Conservation (phyloP, 37 sponge, comb jelly and placozoan genomes). For the Hexactinellida sp. region DNA sequence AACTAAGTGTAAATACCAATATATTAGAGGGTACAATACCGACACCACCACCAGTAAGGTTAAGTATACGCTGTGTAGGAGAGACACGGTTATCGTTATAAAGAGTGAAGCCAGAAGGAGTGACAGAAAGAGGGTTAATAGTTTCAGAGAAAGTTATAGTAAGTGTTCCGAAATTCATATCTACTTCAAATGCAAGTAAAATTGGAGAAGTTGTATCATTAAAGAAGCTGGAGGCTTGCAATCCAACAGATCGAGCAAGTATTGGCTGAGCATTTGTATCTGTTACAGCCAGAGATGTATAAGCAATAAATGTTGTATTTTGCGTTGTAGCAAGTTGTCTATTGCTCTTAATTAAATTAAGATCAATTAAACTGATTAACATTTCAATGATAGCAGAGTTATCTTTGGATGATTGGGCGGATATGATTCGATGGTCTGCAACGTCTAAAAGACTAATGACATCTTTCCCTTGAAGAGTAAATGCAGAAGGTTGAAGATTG, state of each 20-base stretch:
- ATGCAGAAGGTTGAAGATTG: constrained; percentile 29
- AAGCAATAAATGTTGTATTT: background rate
- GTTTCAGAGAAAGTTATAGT: constrained; percentile 60
- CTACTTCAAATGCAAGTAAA: constrained; percentile 37
- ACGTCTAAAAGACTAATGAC: background rate
- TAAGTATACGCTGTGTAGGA: constrained; percentile 36
- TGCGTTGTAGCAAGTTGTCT: background rate
- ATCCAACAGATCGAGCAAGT: background rate
- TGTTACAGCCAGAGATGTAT: background rate
- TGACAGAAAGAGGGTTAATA: constrained; percentile 41
- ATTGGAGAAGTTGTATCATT: constrained; percentile 38
- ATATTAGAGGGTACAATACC: constrained; percentile 25
- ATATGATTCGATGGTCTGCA: background rate
- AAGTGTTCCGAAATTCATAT: constrained; percentile 40
- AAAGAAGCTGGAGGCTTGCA: constrained; percentile 12
- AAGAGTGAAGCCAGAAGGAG: constrained; percentile 24
- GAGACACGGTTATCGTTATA: background rate
- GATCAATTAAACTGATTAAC: background rate
- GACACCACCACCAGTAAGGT: constrained; percentile 51
- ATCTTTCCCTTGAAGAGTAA: constrained; percentile 51
- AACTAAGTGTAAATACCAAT: constrained; percentile 28
- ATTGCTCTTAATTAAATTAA: background rate
- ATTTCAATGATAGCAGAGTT: constrained; percentile 13
- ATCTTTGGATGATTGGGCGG: background rate
- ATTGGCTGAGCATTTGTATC: constrained; percentile 12